These are phyloP conservation scores for Isotomurus palustris DNA, from an alignment of 2,888 invertebrate genomes.

Conservation along the genomic window DNA sequence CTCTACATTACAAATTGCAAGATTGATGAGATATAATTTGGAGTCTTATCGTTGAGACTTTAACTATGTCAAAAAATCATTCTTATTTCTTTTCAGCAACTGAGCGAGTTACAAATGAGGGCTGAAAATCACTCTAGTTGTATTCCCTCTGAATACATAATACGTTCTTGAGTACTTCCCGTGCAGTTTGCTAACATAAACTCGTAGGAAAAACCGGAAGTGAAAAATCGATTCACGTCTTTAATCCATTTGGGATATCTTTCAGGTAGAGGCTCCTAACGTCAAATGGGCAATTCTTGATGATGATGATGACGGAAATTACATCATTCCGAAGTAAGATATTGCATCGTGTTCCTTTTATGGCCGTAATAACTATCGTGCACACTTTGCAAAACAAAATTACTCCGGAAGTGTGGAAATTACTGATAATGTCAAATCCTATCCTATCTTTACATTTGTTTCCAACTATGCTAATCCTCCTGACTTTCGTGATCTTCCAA, in stretches of 20 bases:
- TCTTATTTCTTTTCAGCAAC: no score
- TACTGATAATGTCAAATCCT: neutral
- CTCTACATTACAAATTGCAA: no score
- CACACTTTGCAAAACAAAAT: neutral
- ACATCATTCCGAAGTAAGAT: conserved; percentile 73
- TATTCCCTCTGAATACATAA: no score
- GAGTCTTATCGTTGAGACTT: no score
- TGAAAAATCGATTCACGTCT: neutral
- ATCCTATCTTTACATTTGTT: neutral
- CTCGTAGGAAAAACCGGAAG: neutral
- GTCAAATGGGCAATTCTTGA: conserved; percentile 58
- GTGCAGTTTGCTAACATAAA: no score
- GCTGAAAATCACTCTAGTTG: neutral
- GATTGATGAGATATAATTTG: no score
- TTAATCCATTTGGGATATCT: neutral
- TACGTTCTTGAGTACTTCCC: no score
- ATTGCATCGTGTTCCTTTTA: conserved; percentile 10
- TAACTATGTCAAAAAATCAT: no score
- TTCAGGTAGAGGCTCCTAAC: conserved; percentile 65
- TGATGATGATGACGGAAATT: conserved; percentile 58
- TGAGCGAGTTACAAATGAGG: neutral
- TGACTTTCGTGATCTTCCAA: neutral
- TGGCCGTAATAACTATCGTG: neutral
- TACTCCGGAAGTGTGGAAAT: neutral
- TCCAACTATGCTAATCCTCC: neutral